Base-by-base conservation (phyloP, 2,888 invertebrate genomes). In the Diaperis boleti region DNA sequence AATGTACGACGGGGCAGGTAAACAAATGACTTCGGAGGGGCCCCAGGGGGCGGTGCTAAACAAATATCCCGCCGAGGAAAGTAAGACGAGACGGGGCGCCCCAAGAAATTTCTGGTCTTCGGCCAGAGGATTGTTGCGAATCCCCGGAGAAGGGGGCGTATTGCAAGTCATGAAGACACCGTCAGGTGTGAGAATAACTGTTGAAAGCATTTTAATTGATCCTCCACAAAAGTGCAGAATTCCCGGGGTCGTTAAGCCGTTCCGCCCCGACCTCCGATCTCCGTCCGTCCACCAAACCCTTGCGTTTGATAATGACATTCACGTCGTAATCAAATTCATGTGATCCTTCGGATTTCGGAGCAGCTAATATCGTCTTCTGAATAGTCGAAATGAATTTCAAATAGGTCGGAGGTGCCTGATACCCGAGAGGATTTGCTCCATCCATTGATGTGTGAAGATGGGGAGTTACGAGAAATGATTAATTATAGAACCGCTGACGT, bases 401-500 rank as follows among this genome's bases (percentile, higher is more conserved):
- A 63, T 63, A 63, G 52, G 52, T 49, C 37, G 50, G 50, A 35
- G 59, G 55, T 52, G n/a, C n/a, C n/a, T n/a, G 59, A 59, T 49
- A 57, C 65, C 59, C 62, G 35, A 26, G 62, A 65, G 65, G 62
- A 59, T 65, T 63, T 56, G 55, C 59, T 71, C 69, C 72, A 60
- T 67, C 69, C 71, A 71, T 68, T 71, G 71, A 72, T 69, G 69
- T 65, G 66, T 68, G 72, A 69, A 67, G 61, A 66, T 59, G 69
- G 66, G 69, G 68, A 69, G 73, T 72, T 72, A 65, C 72, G 65
- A 66, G 70, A 69, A 70, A 79, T 79, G 80, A 80, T 80, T 80
- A 80, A 80, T 80, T 79, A 74, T 76, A 70, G 61, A 70, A 72
- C 68, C 75, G 77, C 71, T 74, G 74, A 78, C 79, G 76, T 74